phyloP scores from a whole-genome alignment of 2,888 invertebrate species.

The Cylindroiulus punctatus region DNA sequence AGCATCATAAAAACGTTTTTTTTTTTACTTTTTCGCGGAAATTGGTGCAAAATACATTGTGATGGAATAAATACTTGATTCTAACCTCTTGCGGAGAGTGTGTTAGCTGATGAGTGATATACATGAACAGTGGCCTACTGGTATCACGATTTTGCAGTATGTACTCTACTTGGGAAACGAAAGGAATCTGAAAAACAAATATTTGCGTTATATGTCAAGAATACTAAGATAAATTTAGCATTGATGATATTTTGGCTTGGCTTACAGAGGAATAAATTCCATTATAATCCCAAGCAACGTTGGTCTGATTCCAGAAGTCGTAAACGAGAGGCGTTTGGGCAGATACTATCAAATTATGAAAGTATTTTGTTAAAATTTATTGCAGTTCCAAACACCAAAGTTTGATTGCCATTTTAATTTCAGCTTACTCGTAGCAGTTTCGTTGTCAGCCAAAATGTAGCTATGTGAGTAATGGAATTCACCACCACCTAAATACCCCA shows the following conservation, averaged over 20 bases:
- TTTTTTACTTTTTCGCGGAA: no score
- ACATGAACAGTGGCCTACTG: slow-evolving; percentile 62
- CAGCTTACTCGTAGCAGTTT: slow-evolving; percentile 33
- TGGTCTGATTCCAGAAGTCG: slow-evolving; percentile 53
- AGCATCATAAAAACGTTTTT: no score
- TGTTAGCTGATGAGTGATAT: slow-evolving; percentile 63
- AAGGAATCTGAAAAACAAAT: slow-evolving; percentile 49
- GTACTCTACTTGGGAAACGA: slow-evolving; percentile 50
- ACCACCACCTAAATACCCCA: slow-evolving; percentile 51
- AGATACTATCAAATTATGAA: not conserved
- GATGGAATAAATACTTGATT: not conserved
- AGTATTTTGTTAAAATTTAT: not conserved
- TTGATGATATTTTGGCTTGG: not conserved
- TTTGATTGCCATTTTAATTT: not conserved
- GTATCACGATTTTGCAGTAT: slow-evolving; percentile 48
- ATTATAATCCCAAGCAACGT: slow-evolving; percentile 44
- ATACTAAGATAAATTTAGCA: not conserved
- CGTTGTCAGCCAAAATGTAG: slow-evolving; percentile 44
- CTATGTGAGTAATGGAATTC: slow-evolving; percentile 51
- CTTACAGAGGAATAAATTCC: slow-evolving; percentile 52
- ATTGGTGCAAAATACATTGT: not conserved
- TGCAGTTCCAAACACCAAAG: not conserved
- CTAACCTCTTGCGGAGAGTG: slow-evolving; percentile 63
- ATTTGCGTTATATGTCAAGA: not conserved
- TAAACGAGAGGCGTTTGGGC: slow-evolving; percentile 2